These are phyloP conservation scores for Jordanella pulchra DNA, from an alignment of 2,797 vertebrate genomes.

Conservation along the genomic window DNA sequence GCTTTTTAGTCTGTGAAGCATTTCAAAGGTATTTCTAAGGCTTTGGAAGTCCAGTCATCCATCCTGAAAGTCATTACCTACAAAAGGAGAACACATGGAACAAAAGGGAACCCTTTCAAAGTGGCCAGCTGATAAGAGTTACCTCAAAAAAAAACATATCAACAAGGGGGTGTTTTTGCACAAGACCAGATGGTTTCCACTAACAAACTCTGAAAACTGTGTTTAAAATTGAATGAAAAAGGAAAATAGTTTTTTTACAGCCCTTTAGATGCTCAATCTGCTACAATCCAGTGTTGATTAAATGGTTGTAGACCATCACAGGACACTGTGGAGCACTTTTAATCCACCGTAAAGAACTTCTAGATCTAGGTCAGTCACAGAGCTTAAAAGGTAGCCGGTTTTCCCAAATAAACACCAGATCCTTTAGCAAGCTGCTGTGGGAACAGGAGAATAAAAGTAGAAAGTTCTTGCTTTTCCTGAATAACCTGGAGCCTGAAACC, in stretches of 20 bases:
- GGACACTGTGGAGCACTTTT: too few relatives aligned
- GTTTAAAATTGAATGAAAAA: too few relatives aligned
- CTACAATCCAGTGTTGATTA: too few relatives aligned
- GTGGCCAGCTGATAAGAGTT: neutral
- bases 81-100: neutral
- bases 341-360: too few relatives aligned
- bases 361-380: neutral
- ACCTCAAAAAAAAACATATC: neutral
- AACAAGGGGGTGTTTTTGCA: neutral
- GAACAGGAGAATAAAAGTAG: neutral
- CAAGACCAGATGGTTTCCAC: neutral
- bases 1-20: neutral
- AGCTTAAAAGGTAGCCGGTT: neutral
- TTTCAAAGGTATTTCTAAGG: neutral
- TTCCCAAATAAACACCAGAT: neutral
- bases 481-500: neutral
- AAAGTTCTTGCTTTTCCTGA: neutral
- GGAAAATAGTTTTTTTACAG: too few relatives aligned
- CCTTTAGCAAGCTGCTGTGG: neutral
- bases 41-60: neutral
- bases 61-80: neutral
- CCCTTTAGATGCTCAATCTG: too few relatives aligned
- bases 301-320: too few relatives aligned
- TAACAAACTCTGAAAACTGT: neutral
- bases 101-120: neutral